Conservation (phyloP, 2,888 invertebrate genomes). For the Drosophila phalerata region DNA sequence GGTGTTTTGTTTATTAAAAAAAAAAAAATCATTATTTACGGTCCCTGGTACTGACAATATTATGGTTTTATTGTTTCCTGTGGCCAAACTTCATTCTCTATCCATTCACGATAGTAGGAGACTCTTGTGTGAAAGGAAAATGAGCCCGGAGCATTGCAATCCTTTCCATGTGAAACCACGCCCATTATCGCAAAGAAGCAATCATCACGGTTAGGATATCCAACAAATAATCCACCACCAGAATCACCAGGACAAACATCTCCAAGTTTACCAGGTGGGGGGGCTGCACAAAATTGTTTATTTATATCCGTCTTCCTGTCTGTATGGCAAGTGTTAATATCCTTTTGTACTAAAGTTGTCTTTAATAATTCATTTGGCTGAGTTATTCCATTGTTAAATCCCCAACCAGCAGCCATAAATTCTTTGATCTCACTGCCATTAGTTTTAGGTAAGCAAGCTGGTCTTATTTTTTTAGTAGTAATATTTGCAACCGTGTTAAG, state of each 20-base stretch:
- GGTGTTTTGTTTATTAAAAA: too few relatives aligned
- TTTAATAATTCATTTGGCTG: background rate
- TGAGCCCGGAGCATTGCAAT: rapidly evolving
- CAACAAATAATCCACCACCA: constrained; percentile 45
- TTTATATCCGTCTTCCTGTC: rapidly evolving
- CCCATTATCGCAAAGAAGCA: constrained; percentile 34
- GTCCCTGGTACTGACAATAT: too few relatives aligned
- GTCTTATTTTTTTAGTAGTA: constrained; percentile 11
- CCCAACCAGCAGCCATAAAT: constrained; percentile 32
- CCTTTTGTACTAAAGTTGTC: background rate
- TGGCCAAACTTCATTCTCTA: constrained; percentile 41
- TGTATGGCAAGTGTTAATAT: rapidly evolving
- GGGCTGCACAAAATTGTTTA: constrained; percentile 21
- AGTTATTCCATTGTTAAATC: rapidly evolving
- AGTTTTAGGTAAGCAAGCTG: constrained; percentile 31
- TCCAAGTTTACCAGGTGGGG: background rate
- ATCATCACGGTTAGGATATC: background rate
- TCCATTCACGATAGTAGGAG: constrained; percentile 40
- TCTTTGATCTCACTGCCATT: background rate
- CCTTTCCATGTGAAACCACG: background rate
- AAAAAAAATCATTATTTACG: too few relatives aligned
- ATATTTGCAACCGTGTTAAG: background rate
- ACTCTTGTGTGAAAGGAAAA: constrained; percentile 16
- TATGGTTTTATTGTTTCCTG: background rate
- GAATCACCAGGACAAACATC: constrained; percentile 43